Conservation (phyloP, 2,113 vertebrate species). For the Anarhynchus alexandrinus region DNA sequence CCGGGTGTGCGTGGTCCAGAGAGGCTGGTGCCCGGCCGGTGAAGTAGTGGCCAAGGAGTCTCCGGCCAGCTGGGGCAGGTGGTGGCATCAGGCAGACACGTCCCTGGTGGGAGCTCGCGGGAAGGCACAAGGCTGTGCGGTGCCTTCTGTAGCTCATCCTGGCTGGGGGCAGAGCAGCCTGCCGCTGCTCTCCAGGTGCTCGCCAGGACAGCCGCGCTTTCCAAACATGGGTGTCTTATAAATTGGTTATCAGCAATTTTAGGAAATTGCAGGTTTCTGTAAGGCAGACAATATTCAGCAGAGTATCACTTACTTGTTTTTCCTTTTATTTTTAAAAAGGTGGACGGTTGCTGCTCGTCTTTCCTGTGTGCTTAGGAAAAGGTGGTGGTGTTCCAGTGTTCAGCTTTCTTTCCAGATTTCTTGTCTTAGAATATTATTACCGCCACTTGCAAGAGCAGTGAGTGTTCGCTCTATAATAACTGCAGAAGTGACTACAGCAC, state of each 20-base stretch:
- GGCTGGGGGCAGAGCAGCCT: neutral
- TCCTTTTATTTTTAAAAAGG: neutral
- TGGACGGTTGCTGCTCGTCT: neutral
- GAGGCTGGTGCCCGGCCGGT: neutral
- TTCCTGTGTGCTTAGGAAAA: neutral
- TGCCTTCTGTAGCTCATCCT: neutral
- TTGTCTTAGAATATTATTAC: neutral
- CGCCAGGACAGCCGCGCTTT: neutral
- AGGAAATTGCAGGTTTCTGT: neutral
- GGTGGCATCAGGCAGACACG: rapidly evolving
- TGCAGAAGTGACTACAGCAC: neutral
- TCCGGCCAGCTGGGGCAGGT: neutral
- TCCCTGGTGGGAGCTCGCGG: neutral
- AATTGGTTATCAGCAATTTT: rapidly evolving
- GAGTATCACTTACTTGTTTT: neutral
- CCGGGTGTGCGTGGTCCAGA: rapidly evolving
- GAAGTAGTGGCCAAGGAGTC: neutral
- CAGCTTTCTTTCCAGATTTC: neutral
- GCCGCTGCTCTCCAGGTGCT: neutral
- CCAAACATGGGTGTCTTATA: neutral
- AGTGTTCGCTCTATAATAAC: neutral
- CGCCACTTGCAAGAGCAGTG: neutral
- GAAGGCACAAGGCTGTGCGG: neutral
- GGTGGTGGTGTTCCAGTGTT: neutral
- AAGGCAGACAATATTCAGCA: neutral